phyloP scores from a whole-genome alignment of 2,888 invertebrate genomes.

The Dynastes hyllus region DNA sequence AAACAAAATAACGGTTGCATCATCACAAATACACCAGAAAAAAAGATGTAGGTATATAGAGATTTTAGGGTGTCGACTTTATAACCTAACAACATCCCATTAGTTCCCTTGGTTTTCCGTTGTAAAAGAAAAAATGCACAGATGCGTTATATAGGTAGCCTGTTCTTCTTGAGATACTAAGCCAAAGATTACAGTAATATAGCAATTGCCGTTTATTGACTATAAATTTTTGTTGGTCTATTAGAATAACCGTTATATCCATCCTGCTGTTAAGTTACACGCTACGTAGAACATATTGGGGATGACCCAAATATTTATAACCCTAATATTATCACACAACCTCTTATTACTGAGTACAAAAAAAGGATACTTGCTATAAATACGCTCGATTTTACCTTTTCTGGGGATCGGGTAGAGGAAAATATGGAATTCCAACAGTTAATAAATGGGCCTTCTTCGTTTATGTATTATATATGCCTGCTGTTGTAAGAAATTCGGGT shows the following conservation, averaged over 20 bases:
- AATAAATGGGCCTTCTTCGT: too few species aligned
- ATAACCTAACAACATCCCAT: background rate
- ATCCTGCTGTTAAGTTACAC: background rate
- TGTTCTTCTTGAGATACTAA: background rate
- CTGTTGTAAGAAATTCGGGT: too few species aligned
- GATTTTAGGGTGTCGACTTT: background rate
- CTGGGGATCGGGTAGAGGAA: too few species aligned
- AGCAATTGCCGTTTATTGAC: constrained; percentile 34
- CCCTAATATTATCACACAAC: constrained; percentile 35
- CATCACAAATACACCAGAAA: background rate
- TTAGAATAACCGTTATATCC: constrained; percentile 4
- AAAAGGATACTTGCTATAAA: too few species aligned
- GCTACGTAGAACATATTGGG: constrained; percentile 7
- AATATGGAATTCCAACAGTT: too few species aligned
- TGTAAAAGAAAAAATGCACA: background rate
- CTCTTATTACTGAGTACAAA: constrained; percentile 17
- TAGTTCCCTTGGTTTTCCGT: background rate
- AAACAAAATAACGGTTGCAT: too few species aligned
- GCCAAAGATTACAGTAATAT: constrained; percentile 27
- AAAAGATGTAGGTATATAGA: background rate
- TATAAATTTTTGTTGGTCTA: constrained; percentile 32
- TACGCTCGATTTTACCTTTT: too few species aligned
- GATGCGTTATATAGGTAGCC: background rate
- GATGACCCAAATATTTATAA: constrained; percentile 35
- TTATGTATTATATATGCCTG: too few species aligned